A percentile compares a stretch with the other conserved stretches of the same genome.
phyloP scores from a whole-genome alignment of 2,888 invertebrate species.

The Sabatieria punctata region DNA sequence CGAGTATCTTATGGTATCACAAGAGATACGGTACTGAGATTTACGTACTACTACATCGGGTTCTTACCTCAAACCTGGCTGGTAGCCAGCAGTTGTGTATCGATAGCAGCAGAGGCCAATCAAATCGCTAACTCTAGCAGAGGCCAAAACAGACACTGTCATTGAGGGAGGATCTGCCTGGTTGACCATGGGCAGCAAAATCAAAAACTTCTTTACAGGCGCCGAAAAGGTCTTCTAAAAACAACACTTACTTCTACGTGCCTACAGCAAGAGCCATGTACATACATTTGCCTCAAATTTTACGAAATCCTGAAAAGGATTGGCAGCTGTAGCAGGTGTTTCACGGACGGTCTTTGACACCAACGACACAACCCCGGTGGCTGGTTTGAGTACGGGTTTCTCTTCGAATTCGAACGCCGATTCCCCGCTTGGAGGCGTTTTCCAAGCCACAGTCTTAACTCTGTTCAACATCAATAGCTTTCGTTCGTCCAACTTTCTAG shows the following conservation, averaged over 20 bases:
- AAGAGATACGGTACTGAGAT: no score
- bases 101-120: conserved; percentile 72
- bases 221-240: conserved; percentile 35
- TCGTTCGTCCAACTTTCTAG: neutral
- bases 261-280: neutral
- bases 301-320: conserved; percentile 72
- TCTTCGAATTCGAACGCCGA: no score
- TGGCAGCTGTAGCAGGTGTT: conserved; percentile 32
- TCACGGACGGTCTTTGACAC: neutral
- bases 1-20: no score
- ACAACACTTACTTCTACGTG: no score
- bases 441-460: no score
- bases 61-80: conserved; percentile 40
- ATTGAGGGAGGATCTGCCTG: conserved; percentile 65
- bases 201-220: conserved; percentile 63
- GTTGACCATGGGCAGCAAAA: conserved; percentile 71
- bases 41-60: no score
- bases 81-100: conserved; percentile 41
- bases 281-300: conserved; percentile 65
- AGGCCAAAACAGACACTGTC: conserved; percentile 57
- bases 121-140: conserved; percentile 66
- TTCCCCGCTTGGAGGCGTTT: no score
- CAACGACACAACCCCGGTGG: neutral
- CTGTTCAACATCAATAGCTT: no score
- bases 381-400: conserved; percentile 31